phyloP scores from a whole-genome alignment of 2,797 vertebrate species.

The Melopsittacus undulatus region DNA sequence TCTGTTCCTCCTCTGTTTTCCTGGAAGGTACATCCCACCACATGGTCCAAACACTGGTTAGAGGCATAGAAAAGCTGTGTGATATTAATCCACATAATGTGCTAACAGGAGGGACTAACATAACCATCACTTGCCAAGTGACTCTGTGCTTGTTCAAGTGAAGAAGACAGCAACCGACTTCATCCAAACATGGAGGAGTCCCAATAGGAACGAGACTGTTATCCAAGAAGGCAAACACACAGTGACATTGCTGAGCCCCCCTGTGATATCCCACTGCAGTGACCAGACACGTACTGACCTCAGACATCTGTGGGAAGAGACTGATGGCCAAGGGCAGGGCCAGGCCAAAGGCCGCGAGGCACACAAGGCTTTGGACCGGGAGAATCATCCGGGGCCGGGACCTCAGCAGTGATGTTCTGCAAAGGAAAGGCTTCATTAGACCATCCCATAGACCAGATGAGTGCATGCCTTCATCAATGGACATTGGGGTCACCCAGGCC shows the following conservation, averaged over 20 bases:
- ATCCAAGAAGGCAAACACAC: not conserved
- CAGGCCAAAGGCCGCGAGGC: slow-evolving; percentile 89
- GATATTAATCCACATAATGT: not conserved
- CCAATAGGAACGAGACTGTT: not conserved
- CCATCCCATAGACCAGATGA: fast-evolving
- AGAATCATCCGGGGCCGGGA: slow-evolving; percentile 81
- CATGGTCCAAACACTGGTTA: not conserved
- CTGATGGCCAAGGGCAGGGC: slow-evolving; percentile 94
- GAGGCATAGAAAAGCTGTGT: not conserved
- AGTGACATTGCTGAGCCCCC: not conserved
- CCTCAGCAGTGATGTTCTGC: slow-evolving; percentile 86
- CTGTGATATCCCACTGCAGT: not conserved
- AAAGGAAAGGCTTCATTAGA: not conserved
- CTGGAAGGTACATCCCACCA: not conserved
- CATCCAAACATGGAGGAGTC: not conserved
- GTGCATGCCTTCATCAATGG: fast-evolving
- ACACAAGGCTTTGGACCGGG: slow-evolving; percentile 89
- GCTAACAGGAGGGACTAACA: not conserved
- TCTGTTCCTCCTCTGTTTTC: not conserved
- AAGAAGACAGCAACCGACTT: not conserved
- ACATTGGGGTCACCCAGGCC: not conserved
- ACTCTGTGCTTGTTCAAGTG: not conserved
- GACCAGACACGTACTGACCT: slow-evolving; percentile 78
- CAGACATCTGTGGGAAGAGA: slow-evolving; percentile 93
- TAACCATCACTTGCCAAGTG: not conserved